Evolutionary conservation across 2,797 vertebrate species (phyloP).

Genomic region (Typhlichthys subterraneus): DNA sequence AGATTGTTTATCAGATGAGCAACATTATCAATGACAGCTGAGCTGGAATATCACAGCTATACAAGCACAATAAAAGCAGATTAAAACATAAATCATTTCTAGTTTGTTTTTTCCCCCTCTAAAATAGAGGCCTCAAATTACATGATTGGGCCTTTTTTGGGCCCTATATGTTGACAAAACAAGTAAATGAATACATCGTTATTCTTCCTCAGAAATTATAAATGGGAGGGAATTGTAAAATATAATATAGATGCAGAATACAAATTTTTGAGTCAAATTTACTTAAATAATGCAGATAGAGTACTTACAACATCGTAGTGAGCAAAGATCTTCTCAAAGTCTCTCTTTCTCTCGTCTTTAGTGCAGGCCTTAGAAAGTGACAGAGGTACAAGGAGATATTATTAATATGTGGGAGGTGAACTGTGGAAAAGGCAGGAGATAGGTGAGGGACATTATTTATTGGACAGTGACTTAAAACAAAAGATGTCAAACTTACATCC

Average conservation of each 20-base stretch:
- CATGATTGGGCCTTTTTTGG: too few species aligned
- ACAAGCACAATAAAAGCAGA: too few species aligned
- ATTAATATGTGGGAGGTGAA: not conserved
- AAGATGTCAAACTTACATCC: conserved; percentile 82
- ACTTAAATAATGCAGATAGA: not conserved
- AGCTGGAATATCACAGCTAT: not conserved
- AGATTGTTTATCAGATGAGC: too few species aligned
- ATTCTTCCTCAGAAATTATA: too few species aligned
- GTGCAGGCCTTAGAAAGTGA: conserved; percentile 79
- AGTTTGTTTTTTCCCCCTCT: not conserved
- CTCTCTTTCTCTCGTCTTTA: conserved; percentile 85
- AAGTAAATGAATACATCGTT: not conserved
- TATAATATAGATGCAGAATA: too few species aligned
- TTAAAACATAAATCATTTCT: not conserved
- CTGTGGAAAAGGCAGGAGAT: not conserved
- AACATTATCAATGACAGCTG: too few species aligned
- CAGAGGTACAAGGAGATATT: not conserved
- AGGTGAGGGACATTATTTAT: not conserved
- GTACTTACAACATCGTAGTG: conserved; percentile 94
- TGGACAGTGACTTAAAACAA: not conserved
- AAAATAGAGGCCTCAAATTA: too few species aligned
- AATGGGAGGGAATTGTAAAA: too few species aligned
- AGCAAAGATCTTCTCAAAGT: conserved; percentile 94
- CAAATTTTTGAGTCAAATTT: too few species aligned
- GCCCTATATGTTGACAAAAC: not conserved